These are phyloP conservation scores for Lethrus apterus DNA, from an alignment of 1,140 invertebrate genomes.

Conservation along the genomic window DNA sequence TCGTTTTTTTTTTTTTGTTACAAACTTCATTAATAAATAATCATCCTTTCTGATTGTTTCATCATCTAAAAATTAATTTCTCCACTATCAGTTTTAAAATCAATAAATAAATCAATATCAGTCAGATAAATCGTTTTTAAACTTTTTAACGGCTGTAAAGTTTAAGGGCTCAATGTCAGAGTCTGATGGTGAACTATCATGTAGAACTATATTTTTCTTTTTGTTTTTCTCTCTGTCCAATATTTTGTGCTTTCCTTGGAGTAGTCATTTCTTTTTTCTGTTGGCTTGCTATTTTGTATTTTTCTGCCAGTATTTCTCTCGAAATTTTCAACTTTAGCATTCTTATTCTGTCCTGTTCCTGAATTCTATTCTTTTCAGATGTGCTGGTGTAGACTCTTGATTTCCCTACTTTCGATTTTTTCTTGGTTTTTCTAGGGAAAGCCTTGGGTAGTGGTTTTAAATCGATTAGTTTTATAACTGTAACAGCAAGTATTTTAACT, in stretches of 20 bases:
- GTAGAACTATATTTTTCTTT: not conserved
- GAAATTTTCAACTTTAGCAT: conserved; percentile 9
- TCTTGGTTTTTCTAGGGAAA: conserved; percentile 11
- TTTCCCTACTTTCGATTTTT: conserved; percentile 15
- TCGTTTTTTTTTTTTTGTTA: conserved; percentile 16
- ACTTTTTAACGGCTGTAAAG: conserved; percentile 4
- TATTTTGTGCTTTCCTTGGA: conserved; percentile 12
- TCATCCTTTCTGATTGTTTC: conserved; percentile 8
- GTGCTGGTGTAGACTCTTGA: conserved; percentile 22
- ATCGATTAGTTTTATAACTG: not conserved
- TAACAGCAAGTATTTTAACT: conserved; percentile 16
- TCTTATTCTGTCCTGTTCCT: conserved; percentile 17
- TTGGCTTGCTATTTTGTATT: conserved; percentile 3
- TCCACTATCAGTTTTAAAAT: conserved; percentile 4
- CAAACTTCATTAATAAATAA: conserved; percentile 13
- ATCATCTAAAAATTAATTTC: conserved; percentile 16
- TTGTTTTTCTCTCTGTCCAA: not conserved
- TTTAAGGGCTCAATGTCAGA: conserved; percentile 17
- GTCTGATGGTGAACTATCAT: conserved; percentile 19
- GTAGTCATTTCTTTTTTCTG: conserved; percentile 15
- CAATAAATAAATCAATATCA: not conserved
- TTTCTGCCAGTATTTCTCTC: not conserved
- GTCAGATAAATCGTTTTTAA: not conserved
- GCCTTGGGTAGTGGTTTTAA: conserved; percentile 7
- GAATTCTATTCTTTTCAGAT: conserved; percentile 21